Evolutionary conservation across 1,140 invertebrate genomes (phyloP), one percentile per base, ranked within the genome.

Genomic region (Saccostrea cuccullata): DNA sequence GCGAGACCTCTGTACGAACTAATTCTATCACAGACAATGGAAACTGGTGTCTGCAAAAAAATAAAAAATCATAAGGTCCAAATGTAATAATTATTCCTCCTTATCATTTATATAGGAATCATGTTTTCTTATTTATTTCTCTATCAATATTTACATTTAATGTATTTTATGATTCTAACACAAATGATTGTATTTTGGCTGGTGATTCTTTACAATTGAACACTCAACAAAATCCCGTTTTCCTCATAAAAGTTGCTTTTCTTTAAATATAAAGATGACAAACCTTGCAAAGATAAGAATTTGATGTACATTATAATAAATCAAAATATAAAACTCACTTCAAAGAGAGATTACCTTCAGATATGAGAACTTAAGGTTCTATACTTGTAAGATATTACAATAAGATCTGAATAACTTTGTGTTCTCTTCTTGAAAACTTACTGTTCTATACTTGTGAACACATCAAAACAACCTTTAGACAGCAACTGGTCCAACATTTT

Each of bases 401-500:
- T n/a, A n/a, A n/a, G 47, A 47, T 8, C 47, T 84, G 82, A 84
- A 12, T 36, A 17, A 84, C 82, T 91, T 90, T 93, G 93, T n/a
- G n/a, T 15, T 96, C 94, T 94, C 97, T 96, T 89, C 96, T 96
- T 6, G 97, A 84, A 12, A 17, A 84, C 82, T 91, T 90, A 94
- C 93, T 86, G 92, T 15, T 96, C 94, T 94, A 97, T 96, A 90
- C 96, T 96, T 6, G 97, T 90, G 55, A 98, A 95, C 23, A 95
- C 93, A 86, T 96, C 96, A 90, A 98, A 93, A 85, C 92, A 91
- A n/a, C 93, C 94, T 67, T 93, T 93, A 47, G 94, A 97, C 4
- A 98, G 96, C 1, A 98, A 93, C 91, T 97, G 96, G 92, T 98
- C 97, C 17, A 98, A 93, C 94, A 98, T 98, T 91, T 97, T 97